Evolutionary conservation across 2,113 vertebrate genomes (phyloP), one percentile per base, ranked within the genome.

Genomic region (Illadopsis cleaveri): DNA sequence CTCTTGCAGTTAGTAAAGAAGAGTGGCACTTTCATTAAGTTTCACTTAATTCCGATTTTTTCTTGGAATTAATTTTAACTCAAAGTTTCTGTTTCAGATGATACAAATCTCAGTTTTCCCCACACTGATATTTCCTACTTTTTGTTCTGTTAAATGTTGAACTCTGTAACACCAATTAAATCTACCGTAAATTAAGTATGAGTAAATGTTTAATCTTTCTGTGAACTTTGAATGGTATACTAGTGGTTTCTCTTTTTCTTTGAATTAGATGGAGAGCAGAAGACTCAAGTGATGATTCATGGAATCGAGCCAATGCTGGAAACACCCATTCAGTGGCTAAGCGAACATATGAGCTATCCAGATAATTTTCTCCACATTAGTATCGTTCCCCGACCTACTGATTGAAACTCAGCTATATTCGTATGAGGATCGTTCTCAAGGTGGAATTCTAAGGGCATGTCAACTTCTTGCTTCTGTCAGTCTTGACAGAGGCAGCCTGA

Each of bases 301-400:
- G 99, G 99, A 70, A 99, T 99, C 76, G 99, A 99, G 79, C 99
- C 99, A 20, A 98, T 99, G 98, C 97, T 99, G 98, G 99, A 99
- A 97, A 99, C 99, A 22, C 99, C 99, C 82, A 56, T 99, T 69
- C 99, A 99, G 96, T 99, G 99, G 99, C 98, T 99, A 91, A 99
- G 99, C 6, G 99, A 99, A 96, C 99, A 99, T 97, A 99, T 99
- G 96, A 99, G 99, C 97, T 99, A 99, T 96, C 99, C 99, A 2
- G 99, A 99, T 98, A 99, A 99, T 98, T 99, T 99, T 97, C 99
- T 99, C 88, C 99, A 99, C 98, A 99, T 99, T 97, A 98, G 99
- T 96, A 87, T 99, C 96, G 94, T 99, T 97, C 99, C 99, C 12
- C 96, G 96, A 20, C 98, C 99, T 51, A 98, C 97, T 57, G 99